These are phyloP conservation scores for Brachionus koreanus DNA, from an alignment of 1,140 invertebrate species.

Conservation along the genomic window DNA sequence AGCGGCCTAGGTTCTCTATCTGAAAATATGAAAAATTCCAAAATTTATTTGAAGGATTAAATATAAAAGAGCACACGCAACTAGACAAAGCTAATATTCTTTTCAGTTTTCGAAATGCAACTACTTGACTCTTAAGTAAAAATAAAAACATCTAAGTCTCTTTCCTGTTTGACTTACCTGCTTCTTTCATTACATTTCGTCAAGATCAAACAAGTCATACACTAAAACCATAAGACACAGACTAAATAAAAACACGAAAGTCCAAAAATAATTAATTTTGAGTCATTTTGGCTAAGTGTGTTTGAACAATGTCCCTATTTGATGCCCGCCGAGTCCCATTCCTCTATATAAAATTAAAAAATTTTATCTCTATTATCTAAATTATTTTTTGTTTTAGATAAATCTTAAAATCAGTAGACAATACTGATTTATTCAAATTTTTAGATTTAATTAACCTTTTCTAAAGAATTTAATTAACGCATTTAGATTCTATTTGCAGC, in stretches of 20 bases:
- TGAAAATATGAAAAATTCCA: background rate
- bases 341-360: background rate
- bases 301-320: background rate
- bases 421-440: background rate
- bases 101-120: slow-evolving; percentile 36
- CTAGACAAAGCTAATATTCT: slow-evolving; percentile 10
- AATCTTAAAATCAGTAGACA: background rate
- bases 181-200: background rate
- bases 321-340: background rate
- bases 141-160: slow-evolving; percentile 7
- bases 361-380: background rate
- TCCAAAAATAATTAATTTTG: background rate
- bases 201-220: background rate
- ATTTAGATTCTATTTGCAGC: background rate
- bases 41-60: slow-evolving; percentile 42
- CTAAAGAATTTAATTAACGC: slow-evolving; percentile 40
- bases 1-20: background rate
- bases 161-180: slow-evolving; percentile 40
- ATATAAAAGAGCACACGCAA: slow-evolving; percentile 15
- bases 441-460: slow-evolving; percentile 38
- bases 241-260: slow-evolving; percentile 15
- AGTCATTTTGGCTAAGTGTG: background rate
- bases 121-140: slow-evolving; percentile 37
- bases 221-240: slow-evolving; percentile 22
- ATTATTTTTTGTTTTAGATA: background rate